Evolutionary conservation across 2,113 vertebrate species (phyloP), one percentile per base, ranked within the genome.

Genomic region (Varanus komodoensis): DNA sequence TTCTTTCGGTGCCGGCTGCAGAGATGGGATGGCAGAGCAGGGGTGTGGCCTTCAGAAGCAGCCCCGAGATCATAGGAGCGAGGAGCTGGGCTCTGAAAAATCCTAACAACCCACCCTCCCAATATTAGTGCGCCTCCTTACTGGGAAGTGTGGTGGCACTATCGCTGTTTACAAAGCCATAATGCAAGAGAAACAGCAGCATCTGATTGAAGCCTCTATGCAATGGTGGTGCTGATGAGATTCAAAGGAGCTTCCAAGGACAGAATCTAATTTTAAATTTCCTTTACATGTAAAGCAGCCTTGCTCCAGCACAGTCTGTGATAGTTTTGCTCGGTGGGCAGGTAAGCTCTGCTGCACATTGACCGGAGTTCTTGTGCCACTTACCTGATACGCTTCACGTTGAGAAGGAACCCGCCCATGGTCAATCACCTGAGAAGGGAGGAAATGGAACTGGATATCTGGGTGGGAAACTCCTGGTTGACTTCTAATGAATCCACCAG

Each of bases 401-500:
- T 97, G 97, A 4, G 99, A 97, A 67, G 97, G 94, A 44, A 97
- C 95, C 0, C 99, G 97, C 1, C 99, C 99, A 0, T 99, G 99
- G 93, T 99, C 99, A 75, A 99, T 98, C 92, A 99, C 99, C 94
- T 99, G 99, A 0, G 98, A 99, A 1, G 99, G 99, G 83, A 99
- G 96, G 92, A 99, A 99, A 89, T 99, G 99, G 95, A 99, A 99
- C 97, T 99, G 99, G 91, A 99, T 98, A 93, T 99, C 98, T 0
- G 99, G 99, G 91, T 99, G 98, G 75, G 97, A 67, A 88, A 99
- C 96, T 0, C 96, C 97, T 0, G 98, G 96, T 12, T 95, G 96
- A 93, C 99, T 99, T 85, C 99, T 97, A 93, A 99, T 98, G 93
- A 99, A 99, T 0, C 99, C 99, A 15, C 99, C 99, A 1, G 98